These are phyloP conservation scores for Centruroides sculpturatus DNA, from an alignment of 1,140 invertebrate species.

Conservation along the genomic window DNA sequence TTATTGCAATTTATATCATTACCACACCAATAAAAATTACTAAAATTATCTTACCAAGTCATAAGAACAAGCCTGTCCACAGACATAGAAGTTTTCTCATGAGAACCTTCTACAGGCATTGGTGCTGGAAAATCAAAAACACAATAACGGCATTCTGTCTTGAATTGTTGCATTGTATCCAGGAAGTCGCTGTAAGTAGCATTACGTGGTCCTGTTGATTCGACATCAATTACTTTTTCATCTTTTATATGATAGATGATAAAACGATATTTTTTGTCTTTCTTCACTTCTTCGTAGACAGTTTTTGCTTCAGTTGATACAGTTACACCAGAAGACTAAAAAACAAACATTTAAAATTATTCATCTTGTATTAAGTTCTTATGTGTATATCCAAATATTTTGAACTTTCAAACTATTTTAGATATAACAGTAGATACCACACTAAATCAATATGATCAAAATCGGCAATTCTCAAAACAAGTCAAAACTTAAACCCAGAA, in stretches of 20 bases:
- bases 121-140: conserved; percentile 62
- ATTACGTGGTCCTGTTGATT: conserved; percentile 46
- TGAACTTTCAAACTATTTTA: no score
- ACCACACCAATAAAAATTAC: no score
- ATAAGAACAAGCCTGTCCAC: conserved; percentile 66
- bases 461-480: no score
- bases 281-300: conserved; percentile 91
- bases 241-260: conserved; percentile 90
- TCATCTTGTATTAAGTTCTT: no score
- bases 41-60: conserved; percentile 61
- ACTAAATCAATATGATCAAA: no score
- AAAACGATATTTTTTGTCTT: conserved; percentile 92
- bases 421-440: no score
- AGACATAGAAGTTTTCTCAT: conserved; percentile 21
- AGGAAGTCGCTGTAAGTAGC: conserved; percentile 80
- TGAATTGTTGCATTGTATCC: conserved; percentile 74
- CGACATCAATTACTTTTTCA: conserved; percentile 47
- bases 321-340: conserved; percentile 86
- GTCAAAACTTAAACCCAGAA: no score
- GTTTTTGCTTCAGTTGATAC: conserved; percentile 87
- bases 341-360: conserved; percentile 20
- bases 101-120: conserved; percentile 20
- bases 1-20: no score
- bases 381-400: no score
- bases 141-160: conserved; percentile 63